Conservation (phyloP, 2,113 vertebrate species). For the Antechinus flavipes region DNA sequence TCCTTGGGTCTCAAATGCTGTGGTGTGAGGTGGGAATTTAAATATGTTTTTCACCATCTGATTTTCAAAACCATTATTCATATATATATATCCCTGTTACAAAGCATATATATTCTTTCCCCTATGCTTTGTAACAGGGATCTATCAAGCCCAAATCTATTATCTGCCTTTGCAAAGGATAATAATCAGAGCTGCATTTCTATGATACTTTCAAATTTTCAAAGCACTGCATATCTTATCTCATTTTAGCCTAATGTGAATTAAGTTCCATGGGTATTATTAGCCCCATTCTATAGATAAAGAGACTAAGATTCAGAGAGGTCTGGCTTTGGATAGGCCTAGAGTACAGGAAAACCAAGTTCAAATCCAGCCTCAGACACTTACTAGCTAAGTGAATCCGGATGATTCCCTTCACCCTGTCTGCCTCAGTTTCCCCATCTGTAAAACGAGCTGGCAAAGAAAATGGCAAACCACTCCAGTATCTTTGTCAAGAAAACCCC, state of each 20-base stretch:
- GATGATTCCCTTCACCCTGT: no score
- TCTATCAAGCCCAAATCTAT: background rate
- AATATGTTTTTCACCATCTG: background rate
- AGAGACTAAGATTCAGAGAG: background rate
- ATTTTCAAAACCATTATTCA: background rate
- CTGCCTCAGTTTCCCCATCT: background rate
- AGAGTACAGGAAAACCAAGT: no score
- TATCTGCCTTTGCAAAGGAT: background rate
- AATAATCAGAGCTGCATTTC: background rate
- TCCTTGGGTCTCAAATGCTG: background rate
- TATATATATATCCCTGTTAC: no score
- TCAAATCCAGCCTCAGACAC: no score
- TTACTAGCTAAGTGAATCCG: no score
- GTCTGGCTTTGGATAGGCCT: background rate
- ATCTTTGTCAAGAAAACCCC: background rate
- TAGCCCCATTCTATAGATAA: background rate
- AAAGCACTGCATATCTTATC: background rate
- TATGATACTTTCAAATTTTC: background rate
- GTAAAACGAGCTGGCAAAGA: background rate
- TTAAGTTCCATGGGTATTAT: background rate
- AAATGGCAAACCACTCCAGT: background rate
- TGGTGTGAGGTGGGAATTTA: background rate
- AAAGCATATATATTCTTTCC: background rate
- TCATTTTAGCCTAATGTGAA: background rate
- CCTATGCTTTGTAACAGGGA: background rate